Evolutionary conservation across 30 jellyfish, hydroid and myxozoan genomes (phyloP).

Genomic region (Cassiopea xamachana): DNA sequence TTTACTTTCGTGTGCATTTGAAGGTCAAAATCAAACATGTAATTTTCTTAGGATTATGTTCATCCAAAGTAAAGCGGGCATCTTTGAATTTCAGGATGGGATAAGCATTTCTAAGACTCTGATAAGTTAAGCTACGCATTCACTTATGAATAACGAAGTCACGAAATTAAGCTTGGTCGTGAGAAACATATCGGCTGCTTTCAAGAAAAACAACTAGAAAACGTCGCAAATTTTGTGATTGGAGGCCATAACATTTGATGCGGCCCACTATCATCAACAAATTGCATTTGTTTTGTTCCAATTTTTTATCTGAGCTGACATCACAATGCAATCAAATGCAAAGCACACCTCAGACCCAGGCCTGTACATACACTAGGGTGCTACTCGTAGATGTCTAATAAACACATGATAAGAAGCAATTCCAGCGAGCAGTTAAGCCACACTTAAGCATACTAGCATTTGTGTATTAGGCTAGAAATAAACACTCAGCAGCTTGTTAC

Average conservation of each 20-base stretch:
- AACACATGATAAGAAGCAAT: too few species aligned
- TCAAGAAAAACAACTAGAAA: not conserved
- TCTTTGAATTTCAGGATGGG: slow-evolving; percentile 32
- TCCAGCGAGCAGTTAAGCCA: too few species aligned
- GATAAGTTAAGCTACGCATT: slow-evolving; percentile 21
- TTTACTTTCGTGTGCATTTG: slow-evolving; percentile 62
- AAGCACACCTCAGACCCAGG: too few species aligned
- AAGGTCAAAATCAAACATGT: slow-evolving; percentile 32
- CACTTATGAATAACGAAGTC: not conserved
- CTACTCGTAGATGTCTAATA: too few species aligned
- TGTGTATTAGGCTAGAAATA: too few species aligned
- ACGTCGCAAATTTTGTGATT: not conserved
- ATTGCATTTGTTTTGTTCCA: not conserved
- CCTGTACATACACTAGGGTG: too few species aligned
- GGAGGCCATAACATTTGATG: not conserved
- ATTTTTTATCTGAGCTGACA: not conserved
- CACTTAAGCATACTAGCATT: too few species aligned
- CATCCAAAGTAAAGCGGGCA: slow-evolving; percentile 56
- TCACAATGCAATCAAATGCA: too few species aligned
- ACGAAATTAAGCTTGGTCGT: slow-evolving; percentile 9
- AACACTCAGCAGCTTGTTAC: too few species aligned
- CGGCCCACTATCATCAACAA: not conserved
- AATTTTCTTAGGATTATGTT: slow-evolving; percentile 39
- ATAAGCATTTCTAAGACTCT: slow-evolving; percentile 43
- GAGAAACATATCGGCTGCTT: slow-evolving; percentile 25